Percentiles rank a stretch among this genome's conserved stretches.
These are phyloP conservation scores for Poecilia gillii DNA, from an alignment of 2,797 vertebrate genomes.

Conservation along the genomic window DNA sequence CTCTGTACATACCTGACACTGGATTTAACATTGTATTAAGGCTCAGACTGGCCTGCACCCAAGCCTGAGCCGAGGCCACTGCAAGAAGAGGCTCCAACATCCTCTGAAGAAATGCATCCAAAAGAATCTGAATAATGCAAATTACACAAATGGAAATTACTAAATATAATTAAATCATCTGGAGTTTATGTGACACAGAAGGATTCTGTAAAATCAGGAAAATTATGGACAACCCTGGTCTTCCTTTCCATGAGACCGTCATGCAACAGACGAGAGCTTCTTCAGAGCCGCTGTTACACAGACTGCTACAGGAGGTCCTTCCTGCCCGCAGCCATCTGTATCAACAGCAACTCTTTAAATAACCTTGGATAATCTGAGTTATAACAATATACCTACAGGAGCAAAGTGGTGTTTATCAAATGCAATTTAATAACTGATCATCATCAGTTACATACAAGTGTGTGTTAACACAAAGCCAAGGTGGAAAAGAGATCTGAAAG, in stretches of 20 bases:
- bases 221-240: neutral
- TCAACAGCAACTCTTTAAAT: neutral
- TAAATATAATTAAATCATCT: neutral
- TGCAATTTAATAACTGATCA: neutral
- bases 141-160: neutral
- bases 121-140: neutral
- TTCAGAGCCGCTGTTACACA: neutral
- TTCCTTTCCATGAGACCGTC: neutral
- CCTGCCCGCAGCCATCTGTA: too few relatives aligned
- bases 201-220: neutral
- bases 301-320: neutral
- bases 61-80: constrained; percentile 4
- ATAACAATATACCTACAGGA: neutral
- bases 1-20: constrained; percentile 63
- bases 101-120: neutral
- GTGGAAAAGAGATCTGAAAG: neutral
- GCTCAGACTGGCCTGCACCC: constrained; percentile 28
- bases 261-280: neutral
- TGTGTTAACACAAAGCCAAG: neutral
- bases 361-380: neutral
- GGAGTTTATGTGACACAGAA: neutral
- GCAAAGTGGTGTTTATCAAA: neutral
- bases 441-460: neutral
- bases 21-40: constrained; percentile 65
- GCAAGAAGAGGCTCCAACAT: constrained; percentile 41